phyloP scores from a whole-genome alignment of 2,797 vertebrate genomes.

The Eulemur coronatus region DNA sequence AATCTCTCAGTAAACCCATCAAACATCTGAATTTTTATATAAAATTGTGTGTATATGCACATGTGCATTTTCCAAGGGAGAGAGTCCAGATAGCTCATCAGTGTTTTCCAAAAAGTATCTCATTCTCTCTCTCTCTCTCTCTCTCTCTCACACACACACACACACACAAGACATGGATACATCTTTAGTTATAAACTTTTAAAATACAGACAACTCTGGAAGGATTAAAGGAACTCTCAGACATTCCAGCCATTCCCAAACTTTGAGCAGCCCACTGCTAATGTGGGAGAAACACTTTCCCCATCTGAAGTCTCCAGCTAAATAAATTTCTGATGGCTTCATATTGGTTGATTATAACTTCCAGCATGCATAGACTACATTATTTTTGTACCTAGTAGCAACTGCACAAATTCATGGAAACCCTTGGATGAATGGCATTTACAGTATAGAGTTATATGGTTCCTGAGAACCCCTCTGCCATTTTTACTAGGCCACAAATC shows the following conservation, averaged over 20 bases:
- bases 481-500: not conserved
- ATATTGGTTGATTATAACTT: not conserved
- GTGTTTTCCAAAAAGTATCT: not conserved
- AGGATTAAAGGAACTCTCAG: not conserved
- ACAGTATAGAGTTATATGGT: fast-evolving
- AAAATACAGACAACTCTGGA: not conserved
- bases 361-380: not conserved
- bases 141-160: not conserved
- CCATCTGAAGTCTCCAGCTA: not conserved
- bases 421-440: not conserved
- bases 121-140: not conserved
- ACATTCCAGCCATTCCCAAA: not conserved
- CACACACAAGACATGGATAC: not conserved
- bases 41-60: not conserved
- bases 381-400: not conserved
- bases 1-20: not conserved
- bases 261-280: not conserved
- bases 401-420: not conserved
- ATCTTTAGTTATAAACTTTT: not conserved
- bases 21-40: not conserved
- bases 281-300: not conserved
- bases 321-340: not conserved
- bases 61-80: not conserved
- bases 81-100: not conserved
- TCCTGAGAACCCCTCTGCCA: not conserved